Evolutionary conservation across 2,888 invertebrate genomes (phyloP), one percentile per base, ranked within the genome.

Genomic region (Seladonia tumulorum): DNA sequence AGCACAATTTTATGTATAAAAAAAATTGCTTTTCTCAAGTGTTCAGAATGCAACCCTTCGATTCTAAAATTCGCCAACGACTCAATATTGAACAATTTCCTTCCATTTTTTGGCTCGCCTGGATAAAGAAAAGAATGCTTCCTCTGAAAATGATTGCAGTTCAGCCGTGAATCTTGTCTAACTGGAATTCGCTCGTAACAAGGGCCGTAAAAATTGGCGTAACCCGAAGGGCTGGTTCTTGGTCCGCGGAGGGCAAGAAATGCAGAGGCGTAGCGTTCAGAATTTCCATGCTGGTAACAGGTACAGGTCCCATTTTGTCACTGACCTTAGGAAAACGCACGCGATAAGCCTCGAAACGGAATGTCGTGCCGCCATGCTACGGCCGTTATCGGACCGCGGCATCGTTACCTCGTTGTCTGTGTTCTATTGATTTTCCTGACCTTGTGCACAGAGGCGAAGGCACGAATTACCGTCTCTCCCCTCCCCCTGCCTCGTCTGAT

Each of bases 381-480:
- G 71, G 81, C 63, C 81, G 85, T 75, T 89, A 90, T 89, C 89
- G 79, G 81, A 57, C 87, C 86, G 85, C 86, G 90, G 89, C 90
- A 92, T 92, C 91, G 91, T 93, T 91, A 90, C 91, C 90, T 86
- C 90, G 88, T 92, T 92, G 90, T 89, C 90, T 91, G 88, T 87
- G 89, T 89, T 90, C 85, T 92, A 93, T 93, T 89, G 93, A 93
- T 93, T 93, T 92, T 90, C 87, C 85, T 90, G 92, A 93, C 93
- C 93, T 93, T 93, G 92, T 77, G 85, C 85, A 53, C 84, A 60
- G 74, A 89, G 86, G 77, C 89, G 83, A 89, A 89, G 86, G 85
- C 89, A 78, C 89, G 85, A 90, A 89, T 90, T 86, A 82, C 83
- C 85, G n/a, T 49, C 18, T 2, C 35, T 0, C 22, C 22, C 5